Percentiles rank a stretch among this genome's conserved stretches.
phyloP scores from a whole-genome alignment of 2,113 vertebrate species.

The Microtus pennsylvanicus region DNA sequence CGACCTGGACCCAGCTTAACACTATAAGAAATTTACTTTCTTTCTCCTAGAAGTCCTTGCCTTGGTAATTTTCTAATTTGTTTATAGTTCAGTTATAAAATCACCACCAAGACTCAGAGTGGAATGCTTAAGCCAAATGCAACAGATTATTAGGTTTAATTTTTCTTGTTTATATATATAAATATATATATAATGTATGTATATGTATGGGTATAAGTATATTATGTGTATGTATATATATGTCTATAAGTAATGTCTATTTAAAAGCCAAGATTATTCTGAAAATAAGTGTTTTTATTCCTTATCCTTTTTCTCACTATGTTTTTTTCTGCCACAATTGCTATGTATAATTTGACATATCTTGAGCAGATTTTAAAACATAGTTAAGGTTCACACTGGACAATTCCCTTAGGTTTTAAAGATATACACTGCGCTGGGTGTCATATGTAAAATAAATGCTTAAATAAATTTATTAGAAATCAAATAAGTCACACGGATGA shows the following conservation, averaged over 20 bases:
- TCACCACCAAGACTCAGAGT: background rate
- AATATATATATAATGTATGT: too few species aligned
- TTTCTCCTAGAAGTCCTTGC: background rate
- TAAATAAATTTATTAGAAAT: background rate
- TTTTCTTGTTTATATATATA: background rate
- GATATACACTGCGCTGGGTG: background rate
- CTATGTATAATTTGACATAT: conserved; percentile 37
- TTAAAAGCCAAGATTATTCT: background rate
- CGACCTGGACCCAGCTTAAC: background rate
- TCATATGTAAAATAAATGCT: background rate
- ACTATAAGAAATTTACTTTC: background rate
- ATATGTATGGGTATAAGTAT: too few species aligned
- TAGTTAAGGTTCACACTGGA: background rate
- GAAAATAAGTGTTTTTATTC: background rate
- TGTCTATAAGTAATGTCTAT: background rate
- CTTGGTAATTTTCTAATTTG: background rate
- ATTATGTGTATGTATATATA: background rate
- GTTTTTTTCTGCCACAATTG: background rate
- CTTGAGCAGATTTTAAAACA: background rate
- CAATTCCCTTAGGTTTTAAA: conserved; percentile 8
- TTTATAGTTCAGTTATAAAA: background rate
- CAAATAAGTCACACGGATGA: background rate
- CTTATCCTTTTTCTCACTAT: background rate
- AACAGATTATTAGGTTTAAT: background rate
- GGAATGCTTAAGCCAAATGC: background rate